phyloP scores from a whole-genome alignment of 2,113 vertebrate genomes.

The Thinocorus orbignyianus region DNA sequence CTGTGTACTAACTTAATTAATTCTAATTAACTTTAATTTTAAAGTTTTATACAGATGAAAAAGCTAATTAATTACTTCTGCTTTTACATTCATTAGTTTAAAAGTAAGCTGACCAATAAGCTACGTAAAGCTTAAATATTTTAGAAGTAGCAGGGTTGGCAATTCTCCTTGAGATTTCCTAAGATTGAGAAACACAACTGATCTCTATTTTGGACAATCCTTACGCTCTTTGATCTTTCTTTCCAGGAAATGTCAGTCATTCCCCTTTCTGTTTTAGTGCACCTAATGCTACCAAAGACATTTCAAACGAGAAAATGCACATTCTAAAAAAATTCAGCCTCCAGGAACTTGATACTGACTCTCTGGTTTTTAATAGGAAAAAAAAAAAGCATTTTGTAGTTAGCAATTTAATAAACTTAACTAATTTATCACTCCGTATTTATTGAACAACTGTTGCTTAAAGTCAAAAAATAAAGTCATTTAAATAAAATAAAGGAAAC shows the following conservation, averaged over 20 bases:
- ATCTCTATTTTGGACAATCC: neutral
- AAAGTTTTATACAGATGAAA: neutral
- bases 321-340: neutral
- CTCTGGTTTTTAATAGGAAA: neutral
- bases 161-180: neutral
- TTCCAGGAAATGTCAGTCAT: neutral
- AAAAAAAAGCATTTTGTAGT: neutral
- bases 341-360: neutral
- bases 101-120: neutral
- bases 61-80: neutral
- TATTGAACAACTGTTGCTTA: neutral
- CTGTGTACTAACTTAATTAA: neutral
- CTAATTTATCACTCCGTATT: neutral
- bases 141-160: neutral
- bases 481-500: neutral
- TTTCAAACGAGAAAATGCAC: neutral
- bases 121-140: neutral
- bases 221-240: neutral
- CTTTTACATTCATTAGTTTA: constrained; percentile 5
- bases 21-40: neutral
- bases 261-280: neutral
- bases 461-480: neutral
- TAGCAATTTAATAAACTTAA: neutral
- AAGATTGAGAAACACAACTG: neutral
- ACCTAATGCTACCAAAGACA: neutral